Conservation (phyloP, 2,888 invertebrate species). For the Therioaphis trifolii region DNA sequence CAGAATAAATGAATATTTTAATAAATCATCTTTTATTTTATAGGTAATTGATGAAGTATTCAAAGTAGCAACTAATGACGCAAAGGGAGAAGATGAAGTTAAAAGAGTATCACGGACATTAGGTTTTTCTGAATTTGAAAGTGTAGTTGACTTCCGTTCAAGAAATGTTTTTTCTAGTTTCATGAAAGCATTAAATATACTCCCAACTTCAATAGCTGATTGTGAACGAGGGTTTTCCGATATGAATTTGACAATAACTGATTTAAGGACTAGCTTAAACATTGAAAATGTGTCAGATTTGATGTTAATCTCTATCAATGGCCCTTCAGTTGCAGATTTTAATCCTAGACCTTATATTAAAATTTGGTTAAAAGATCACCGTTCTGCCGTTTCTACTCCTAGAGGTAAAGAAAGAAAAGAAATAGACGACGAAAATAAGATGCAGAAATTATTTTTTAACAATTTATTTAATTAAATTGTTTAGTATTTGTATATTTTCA, state of each 20-base stretch:
- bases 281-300: slow-evolving; percentile 28
- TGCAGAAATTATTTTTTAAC: too few species aligned
- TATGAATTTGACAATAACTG: slow-evolving; percentile 16
- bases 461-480: too few species aligned
- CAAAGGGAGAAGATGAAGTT: neutral
- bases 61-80: too few species aligned
- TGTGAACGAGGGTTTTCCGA: slow-evolving; percentile 22
- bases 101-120: neutral
- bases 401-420: too few species aligned
- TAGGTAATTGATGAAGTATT: too few species aligned
- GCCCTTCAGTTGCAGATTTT: neutral
- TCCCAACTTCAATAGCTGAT: neutral
- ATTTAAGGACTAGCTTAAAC: neutral
- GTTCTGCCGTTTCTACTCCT: too few species aligned
- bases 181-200: neutral
- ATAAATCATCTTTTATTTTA: too few species aligned
- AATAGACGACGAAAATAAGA: too few species aligned
- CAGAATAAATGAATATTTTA: too few species aligned
- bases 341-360: slow-evolving; percentile 5
- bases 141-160: neutral
- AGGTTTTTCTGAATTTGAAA: too few species aligned
- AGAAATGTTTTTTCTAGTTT: neutral
- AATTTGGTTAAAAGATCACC: neutral
- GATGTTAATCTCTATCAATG: slow-evolving; percentile 9
- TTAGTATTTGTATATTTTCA: too few species aligned